Conservation (phyloP, 2,888 invertebrate genomes). For the Drosophila affinis region DNA sequence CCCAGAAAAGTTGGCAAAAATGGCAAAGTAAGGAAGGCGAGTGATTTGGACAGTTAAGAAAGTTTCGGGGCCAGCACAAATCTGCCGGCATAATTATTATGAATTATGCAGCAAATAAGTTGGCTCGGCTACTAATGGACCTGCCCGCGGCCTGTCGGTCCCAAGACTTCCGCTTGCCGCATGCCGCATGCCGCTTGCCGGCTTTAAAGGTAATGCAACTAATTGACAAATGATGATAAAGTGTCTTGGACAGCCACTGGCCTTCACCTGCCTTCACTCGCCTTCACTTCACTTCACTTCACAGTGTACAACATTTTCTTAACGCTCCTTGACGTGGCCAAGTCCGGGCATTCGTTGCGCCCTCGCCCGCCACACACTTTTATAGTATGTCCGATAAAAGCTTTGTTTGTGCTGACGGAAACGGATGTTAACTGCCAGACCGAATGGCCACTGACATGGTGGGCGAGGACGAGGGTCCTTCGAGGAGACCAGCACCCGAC, state of each 20-base stretch:
- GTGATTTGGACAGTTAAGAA: constrained; percentile 21
- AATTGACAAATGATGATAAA: constrained; percentile 79
- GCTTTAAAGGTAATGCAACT: constrained; percentile 56
- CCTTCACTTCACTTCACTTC: constrained; percentile 23
- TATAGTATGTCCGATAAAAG: constrained; percentile 69
- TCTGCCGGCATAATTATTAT: constrained; percentile 72
- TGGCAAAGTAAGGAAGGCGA: constrained; percentile 2
- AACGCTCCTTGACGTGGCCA: constrained; percentile 44
- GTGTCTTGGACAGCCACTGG: constrained; percentile 56
- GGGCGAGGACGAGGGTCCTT: constrained; percentile 27
- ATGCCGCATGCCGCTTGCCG: constrained; percentile 16
- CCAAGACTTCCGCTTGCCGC: constrained; percentile 23
- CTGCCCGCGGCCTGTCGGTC: constrained; percentile 34
- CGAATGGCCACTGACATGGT: constrained; percentile 71
- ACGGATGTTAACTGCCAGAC: constrained; percentile 73
- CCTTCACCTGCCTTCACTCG: constrained; percentile 17
- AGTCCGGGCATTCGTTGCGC: constrained; percentile 14
- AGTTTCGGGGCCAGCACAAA: constrained; percentile 44
- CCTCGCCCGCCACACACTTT: constrained; percentile 43
- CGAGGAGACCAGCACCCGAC: constrained; percentile 13
- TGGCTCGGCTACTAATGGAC: constrained; percentile 60
- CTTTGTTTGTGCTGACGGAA: constrained; percentile 71
- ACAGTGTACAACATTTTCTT: constrained; percentile 52
- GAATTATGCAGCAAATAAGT: constrained; percentile 56
- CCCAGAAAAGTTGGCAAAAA: constrained; percentile 49